Base-by-base conservation (phyloP, 2,888 invertebrate genomes). In the Perizoma flavofasciatum region DNA sequence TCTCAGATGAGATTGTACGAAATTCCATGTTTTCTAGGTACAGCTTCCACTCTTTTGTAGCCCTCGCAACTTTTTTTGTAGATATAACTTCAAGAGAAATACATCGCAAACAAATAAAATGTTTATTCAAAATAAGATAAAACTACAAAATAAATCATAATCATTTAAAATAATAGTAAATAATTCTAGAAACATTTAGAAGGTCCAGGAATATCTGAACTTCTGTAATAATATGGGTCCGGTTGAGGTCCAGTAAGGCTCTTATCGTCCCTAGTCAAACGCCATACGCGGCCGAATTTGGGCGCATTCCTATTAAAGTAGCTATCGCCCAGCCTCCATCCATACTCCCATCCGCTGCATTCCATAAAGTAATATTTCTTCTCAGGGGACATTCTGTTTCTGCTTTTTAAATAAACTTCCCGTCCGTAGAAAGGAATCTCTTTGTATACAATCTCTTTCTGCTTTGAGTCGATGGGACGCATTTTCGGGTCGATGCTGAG, bases 321-420 rank as follows among this genome's bases (percentile, higher is more conserved):
- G 51, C 82, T 82, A 22, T 83, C 84, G 0, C 62, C 63, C 37
- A 81, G 41, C 44, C 84, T 72, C 82, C 82, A 85, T 0, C 85
- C 85, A 37, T 75, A 82, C 6, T 64, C 69, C 78, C 77, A 78
- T 0, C 70, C 75, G 53, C 49, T 65, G 8, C 69, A 62, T 65
- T 79, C 77, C 11, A 45, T 65, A 49, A 81, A 81, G 52, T 85
- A 84, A 55, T 73, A 85, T 61, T 77, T 82, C 6, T 76, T 59
- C 55, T 84, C 84, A 0, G 83, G 83, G 10, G 62, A 11, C 4
- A 73, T 73, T 55, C 68, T 72, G 52, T 55, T 61, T 52, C 84
- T 72, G 6, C 50, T 67, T 53, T 76, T 77, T 55, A 84, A 65
- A 66, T 85, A 85, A 4, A 65, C 77, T 51, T 62, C 37, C 4